Conservation (phyloP, 1,140 invertebrate species). For the Lordiphosa mommai region DNA sequence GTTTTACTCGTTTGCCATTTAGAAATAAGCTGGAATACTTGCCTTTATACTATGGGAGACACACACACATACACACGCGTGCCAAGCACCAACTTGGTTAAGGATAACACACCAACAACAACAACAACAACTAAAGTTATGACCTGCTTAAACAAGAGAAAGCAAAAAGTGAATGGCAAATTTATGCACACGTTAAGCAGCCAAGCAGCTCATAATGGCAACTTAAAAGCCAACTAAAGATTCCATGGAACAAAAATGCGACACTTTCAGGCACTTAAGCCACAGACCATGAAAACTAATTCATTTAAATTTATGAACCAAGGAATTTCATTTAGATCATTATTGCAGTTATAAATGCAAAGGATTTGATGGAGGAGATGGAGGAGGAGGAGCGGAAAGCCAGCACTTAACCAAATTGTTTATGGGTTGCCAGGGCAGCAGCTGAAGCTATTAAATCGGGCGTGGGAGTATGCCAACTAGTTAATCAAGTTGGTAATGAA, state of each 20-base stretch:
- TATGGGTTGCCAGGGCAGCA: slow-evolving; percentile 7
- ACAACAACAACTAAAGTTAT: slow-evolving; percentile 16
- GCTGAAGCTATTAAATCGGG: background rate
- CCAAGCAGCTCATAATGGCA: slow-evolving; percentile 33
- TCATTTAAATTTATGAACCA: slow-evolving; percentile 70
- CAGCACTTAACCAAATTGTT: slow-evolving; percentile 43
- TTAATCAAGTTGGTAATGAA: background rate
- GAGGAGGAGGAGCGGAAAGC: background rate
- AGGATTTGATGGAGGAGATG: slow-evolving; percentile 4
- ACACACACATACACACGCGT: slow-evolving; percentile 21
- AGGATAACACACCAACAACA: background rate
- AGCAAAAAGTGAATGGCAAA: slow-evolving; percentile 5
- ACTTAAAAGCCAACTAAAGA: slow-evolving; percentile 40
- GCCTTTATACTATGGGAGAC: background rate
- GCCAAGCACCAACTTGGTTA: slow-evolving; percentile 44
- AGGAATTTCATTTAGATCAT: slow-evolving; percentile 52
- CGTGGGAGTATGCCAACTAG: background rate
- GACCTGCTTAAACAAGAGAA: slow-evolving; percentile 25
- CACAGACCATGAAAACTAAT: slow-evolving; percentile 63
- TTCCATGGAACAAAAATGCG: slow-evolving; percentile 22
- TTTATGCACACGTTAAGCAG: slow-evolving; percentile 38
- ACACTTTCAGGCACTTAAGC: slow-evolving; percentile 25
- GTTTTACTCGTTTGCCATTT: background rate
- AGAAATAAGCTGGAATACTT: background rate
- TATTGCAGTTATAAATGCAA: slow-evolving; percentile 12